Evolutionary conservation across 2,797 vertebrate species (phyloP).

Genomic region (Vespertilio murinus): DNA sequence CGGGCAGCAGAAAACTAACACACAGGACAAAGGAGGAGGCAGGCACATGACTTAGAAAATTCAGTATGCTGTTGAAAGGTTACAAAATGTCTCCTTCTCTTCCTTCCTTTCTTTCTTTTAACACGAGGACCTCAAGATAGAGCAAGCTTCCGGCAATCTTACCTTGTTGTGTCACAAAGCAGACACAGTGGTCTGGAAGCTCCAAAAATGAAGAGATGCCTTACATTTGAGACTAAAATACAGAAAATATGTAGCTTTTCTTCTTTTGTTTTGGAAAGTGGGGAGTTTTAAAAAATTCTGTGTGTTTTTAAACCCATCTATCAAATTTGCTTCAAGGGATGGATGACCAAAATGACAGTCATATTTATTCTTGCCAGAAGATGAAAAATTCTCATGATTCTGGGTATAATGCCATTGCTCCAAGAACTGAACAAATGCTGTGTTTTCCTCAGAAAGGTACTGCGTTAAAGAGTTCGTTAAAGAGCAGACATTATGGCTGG

Average conservation of each 20-base stretch:
- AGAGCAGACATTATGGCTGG: neutral
- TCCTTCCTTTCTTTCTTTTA: neutral
- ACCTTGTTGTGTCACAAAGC: neutral
- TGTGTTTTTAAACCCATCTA: neutral
- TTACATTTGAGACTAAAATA: conserved; percentile 25
- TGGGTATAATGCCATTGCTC: neutral
- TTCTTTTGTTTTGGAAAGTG: neutral
- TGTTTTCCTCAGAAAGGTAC: neutral
- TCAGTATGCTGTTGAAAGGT: neutral
- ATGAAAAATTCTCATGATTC: neutral
- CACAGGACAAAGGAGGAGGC: neutral
- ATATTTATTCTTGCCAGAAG: conserved; percentile 15
- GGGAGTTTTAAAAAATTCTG: neutral
- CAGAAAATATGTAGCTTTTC: conserved; percentile 8
- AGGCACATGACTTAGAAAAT: neutral
- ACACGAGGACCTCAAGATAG: neutral
- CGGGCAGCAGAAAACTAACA: neutral
- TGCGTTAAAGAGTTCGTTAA: neutral
- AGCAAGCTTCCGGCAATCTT: neutral
- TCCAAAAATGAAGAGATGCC: conserved; percentile 12
- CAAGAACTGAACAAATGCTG: neutral
- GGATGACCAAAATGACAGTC: neutral
- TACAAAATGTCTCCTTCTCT: neutral
- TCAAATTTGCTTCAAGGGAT: conserved; percentile 1
- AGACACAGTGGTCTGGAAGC: neutral